Percentiles rank a stretch among this genome's conserved stretches.
Conservation (phyloP, 2,113 vertebrate species). For the Formicarius rufipectus region DNA sequence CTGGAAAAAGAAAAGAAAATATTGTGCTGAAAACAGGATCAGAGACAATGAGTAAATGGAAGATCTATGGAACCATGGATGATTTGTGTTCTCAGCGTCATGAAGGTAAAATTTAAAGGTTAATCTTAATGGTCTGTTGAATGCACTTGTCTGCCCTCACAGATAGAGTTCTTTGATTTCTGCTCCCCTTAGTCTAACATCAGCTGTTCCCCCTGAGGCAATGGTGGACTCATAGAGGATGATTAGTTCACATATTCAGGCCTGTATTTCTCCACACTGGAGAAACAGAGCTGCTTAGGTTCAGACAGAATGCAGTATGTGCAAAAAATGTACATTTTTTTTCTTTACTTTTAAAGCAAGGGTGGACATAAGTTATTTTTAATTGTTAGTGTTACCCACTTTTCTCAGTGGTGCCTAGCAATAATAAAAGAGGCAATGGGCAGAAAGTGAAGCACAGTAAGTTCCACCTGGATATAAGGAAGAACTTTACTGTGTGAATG, state of each 20-base stretch:
- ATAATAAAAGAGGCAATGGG: not conserved
- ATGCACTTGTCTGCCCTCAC: not conserved
- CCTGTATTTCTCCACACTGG: not conserved
- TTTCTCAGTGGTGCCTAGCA: not conserved
- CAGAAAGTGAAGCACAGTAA: not conserved
- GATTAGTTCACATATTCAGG: not conserved
- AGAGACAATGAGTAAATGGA: slow-evolving; percentile 81
- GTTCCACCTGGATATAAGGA: not conserved
- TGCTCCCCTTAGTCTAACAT: not conserved
- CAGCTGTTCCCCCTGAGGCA: not conserved
- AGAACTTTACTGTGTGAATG: not conserved
- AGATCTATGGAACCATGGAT: slow-evolving; percentile 76
- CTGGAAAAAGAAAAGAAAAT: slow-evolving; percentile 77
- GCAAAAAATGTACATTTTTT: not conserved
- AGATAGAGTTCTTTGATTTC: not conserved
- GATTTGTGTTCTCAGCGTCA: slow-evolving; percentile 82
- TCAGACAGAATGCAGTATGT: not conserved
- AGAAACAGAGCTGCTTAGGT: not conserved
- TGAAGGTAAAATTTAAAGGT: slow-evolving; percentile 78
- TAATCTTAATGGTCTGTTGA: not conserved
- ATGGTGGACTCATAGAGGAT: not conserved
- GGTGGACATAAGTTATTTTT: not conserved
- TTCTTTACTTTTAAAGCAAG: not conserved
- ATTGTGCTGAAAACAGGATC: slow-evolving; percentile 77
- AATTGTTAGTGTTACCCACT: not conserved